Base-by-base conservation (phyloP, 2,888 invertebrate genomes). In the Scotopteryx bipunctaria region DNA sequence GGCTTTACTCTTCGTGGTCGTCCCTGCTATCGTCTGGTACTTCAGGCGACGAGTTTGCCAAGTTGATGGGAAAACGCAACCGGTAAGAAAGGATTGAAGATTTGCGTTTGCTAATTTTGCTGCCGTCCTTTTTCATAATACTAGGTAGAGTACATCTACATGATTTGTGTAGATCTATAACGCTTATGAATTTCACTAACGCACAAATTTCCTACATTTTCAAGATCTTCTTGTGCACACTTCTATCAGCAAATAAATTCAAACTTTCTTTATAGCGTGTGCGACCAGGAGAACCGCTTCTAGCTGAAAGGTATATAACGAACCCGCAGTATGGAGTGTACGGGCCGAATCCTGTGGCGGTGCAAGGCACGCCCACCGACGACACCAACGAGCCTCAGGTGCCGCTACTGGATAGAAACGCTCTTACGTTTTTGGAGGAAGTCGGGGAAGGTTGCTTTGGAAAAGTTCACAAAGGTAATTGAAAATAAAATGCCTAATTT, bases 371-470 rank as follows among this genome's bases (percentile, higher is more conserved):
- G 3, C 73, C 69, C 41, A 37, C 73, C 1, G 78, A 80, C 35
- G 82, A 84, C 48, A 75, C 75, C 45, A 73, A 69, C 52, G 84
- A 86, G 47, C 69, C 78, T 1, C 81, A 78, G 43, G 93, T 95
- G 8, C 93, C 93, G 8, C 87, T 94, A 35, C 80, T 95, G 32
- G 90, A 91, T 38, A 87, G 93, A 40, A 94, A 94, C 55, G 92
- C 93, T 1, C 90, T 97, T 15, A 91, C 91, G 6, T 94, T 95
- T 76, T 80, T 94, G 2, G 93, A 95, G 67, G 95, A 95, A 71
- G 94, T 97, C 42, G 97, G 97, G 1, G 96, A 97, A 77, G 97
- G 97, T 0, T 96, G 95, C 71, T 97, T 96, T 69, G 97, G 97
- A 19, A 96, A 96, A 86, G 97, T 97, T 33, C 96, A 93, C 74